Evolutionary conservation across 2,888 invertebrate species (phyloP).

Genomic region (Oxytorus armatus): DNA sequence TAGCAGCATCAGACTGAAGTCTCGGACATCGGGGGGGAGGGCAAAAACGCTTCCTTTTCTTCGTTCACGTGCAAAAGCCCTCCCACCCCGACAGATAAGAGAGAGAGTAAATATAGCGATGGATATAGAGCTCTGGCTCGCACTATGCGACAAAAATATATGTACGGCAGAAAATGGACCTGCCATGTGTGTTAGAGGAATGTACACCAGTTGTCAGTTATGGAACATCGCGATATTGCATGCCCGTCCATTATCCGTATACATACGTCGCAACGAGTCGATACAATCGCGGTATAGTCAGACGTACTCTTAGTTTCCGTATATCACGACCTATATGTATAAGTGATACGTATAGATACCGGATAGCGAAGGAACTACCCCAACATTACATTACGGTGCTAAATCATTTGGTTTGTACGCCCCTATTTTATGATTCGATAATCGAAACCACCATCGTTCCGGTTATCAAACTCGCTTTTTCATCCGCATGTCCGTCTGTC

Average conservation of each 20-base stretch:
- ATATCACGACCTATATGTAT: too few relatives aligned
- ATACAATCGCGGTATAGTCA: conserved; percentile 9
- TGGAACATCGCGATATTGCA: conserved; percentile 1
- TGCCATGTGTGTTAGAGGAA: background rate
- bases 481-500: too few relatives aligned
- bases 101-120: conserved; percentile 6
- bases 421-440: too few relatives aligned
- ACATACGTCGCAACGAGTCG: conserved; percentile 2
- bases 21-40: conserved; percentile 24
- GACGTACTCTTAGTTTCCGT: conserved; percentile 14
- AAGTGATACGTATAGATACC: background rate
- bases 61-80: conserved; percentile 15
- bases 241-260: conserved; percentile 38
- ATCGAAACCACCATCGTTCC: too few relatives aligned
- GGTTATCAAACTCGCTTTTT: too few relatives aligned
- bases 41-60: too few relatives aligned
- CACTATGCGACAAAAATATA: conserved; percentile 29
- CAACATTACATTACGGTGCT: too few relatives aligned
- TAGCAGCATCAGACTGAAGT: conserved; percentile 5
- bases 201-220: too few relatives aligned
- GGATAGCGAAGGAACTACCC: too few relatives aligned
- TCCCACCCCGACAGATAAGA: conserved; percentile 49
- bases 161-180: conserved; percentile 19
- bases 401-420: too few relatives aligned
- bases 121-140: background rate